Evolutionary conservation across 2,888 invertebrate species (phyloP).

Genomic region (Acanthococcus lagerstroemiae): DNA sequence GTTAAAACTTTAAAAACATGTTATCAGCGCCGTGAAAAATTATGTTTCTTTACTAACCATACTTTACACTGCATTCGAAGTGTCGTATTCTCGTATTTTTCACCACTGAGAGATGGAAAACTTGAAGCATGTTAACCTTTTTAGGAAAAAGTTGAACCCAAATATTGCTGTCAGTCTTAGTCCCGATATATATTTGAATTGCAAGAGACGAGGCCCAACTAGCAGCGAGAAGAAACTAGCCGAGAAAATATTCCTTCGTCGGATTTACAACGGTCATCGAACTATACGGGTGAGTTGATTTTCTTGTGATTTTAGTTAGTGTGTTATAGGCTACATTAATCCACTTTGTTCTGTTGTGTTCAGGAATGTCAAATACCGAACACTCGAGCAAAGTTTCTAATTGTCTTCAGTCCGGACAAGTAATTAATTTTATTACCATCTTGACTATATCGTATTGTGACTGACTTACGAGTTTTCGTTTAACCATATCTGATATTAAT

Average conservation of each 20-base stretch:
- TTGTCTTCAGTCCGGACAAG: conserved; percentile 83
- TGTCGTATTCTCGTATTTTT: too few relatives aligned
- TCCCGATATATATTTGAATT: too few relatives aligned
- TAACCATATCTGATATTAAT: too few relatives aligned
- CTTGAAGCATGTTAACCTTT: too few relatives aligned
- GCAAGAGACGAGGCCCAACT: conserved; percentile 1
- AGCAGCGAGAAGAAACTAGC: background rate
- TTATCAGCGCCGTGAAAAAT: too few relatives aligned
- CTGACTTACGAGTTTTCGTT: background rate
- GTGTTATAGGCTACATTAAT: background rate
- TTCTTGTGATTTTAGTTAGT: background rate
- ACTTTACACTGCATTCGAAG: too few relatives aligned
- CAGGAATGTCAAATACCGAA: conserved; percentile 14
- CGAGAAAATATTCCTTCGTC: conserved; percentile 6
- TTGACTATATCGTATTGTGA: conserved; percentile 1
- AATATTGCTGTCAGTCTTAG: too few relatives aligned
- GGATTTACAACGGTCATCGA: conserved; percentile 8
- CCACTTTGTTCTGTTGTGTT: background rate
- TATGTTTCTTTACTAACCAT: too few relatives aligned
- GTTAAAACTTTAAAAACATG: too few relatives aligned
- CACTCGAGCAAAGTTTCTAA: conserved; percentile 70
- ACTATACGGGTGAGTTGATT: conserved; percentile 7
- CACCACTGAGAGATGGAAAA: too few relatives aligned
- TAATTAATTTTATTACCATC: conserved; percentile 44
- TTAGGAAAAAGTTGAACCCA: too few relatives aligned